A percentile compares a stretch with the other conserved stretches of the same genome.
Conservation (phyloP, 2,797 vertebrate species). For the Ataeniobius toweri region DNA sequence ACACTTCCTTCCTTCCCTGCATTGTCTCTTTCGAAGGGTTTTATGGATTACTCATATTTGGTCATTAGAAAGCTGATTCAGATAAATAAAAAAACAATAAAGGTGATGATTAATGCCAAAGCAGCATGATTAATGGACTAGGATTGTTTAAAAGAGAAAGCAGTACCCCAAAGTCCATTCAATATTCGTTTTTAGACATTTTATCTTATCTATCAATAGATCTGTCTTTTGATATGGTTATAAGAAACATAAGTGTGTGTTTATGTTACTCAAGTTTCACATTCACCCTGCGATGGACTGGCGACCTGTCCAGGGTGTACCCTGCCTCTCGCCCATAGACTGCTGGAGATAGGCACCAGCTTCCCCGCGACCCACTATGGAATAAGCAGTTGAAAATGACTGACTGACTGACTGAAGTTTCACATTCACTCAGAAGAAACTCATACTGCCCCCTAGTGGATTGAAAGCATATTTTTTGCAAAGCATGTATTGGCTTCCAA, state of each 20-base stretch:
- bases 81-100: neutral
- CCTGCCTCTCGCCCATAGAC: too few species aligned
- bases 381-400: too few species aligned
- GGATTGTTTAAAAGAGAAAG: neutral
- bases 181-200: too few species aligned
- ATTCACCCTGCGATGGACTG: too few species aligned
- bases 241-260: too few species aligned
- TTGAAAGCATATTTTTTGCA: neutral
- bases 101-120: conserved; percentile 32
- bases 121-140: conserved; percentile 30
- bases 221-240: neutral
- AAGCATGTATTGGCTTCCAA: neutral
- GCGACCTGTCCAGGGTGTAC: too few species aligned
- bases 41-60: conserved; percentile 50
- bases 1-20: conserved; percentile 70
- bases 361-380: too few species aligned
- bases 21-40: conserved; percentile 63
- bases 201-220: neutral
- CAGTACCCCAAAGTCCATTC: neutral
- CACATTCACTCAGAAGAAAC: neutral
- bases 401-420: too few species aligned
- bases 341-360: too few species aligned
- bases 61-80: conserved; percentile 33
- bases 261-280: neutral
- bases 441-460: conserved; percentile 56